A percentile compares a stretch with the other conserved stretches of the same genome.
Conservation (phyloP, 1,140 invertebrate species). For the Panulirus ornatus region DNA sequence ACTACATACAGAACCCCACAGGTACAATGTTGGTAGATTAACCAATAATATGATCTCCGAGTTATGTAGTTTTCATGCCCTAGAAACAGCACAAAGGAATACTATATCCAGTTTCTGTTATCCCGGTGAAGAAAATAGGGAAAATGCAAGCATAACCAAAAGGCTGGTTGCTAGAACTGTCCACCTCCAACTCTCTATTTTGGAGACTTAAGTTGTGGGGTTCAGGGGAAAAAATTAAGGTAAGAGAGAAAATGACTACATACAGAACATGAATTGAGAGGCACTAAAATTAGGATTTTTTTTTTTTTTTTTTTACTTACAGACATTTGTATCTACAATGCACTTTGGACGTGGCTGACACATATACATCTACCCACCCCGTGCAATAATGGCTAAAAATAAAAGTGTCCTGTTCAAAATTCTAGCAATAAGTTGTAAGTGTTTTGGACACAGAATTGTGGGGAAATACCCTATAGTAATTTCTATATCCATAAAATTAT, state of each 20-base stretch:
- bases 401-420: conserved; percentile 1
- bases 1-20: not conserved
- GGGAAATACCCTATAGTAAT: not conserved
- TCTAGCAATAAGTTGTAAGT: conserved; percentile 17
- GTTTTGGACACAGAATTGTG: not conserved
- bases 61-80: not conserved
- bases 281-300: conserved; percentile 62
- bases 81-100: not conserved
- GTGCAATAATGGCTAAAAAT: conserved; percentile 10
- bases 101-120: not conserved
- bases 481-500: not conserved
- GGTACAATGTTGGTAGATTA: not conserved
- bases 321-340: conserved; percentile 28
- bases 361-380: conserved; percentile 26
- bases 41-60: not conserved
- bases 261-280: conserved; percentile 47
- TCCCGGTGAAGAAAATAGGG: not conserved
- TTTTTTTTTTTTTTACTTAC: conserved; percentile 27
- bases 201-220: not conserved
- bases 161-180: not conserved
- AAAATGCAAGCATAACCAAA: not conserved
- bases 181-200: not conserved
- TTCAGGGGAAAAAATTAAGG: not conserved
- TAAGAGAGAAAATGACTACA: conserved; percentile 15
- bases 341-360: conserved; percentile 18